Conservation (phyloP, 2,113 vertebrate species). For the Callopanchax toddi region DNA sequence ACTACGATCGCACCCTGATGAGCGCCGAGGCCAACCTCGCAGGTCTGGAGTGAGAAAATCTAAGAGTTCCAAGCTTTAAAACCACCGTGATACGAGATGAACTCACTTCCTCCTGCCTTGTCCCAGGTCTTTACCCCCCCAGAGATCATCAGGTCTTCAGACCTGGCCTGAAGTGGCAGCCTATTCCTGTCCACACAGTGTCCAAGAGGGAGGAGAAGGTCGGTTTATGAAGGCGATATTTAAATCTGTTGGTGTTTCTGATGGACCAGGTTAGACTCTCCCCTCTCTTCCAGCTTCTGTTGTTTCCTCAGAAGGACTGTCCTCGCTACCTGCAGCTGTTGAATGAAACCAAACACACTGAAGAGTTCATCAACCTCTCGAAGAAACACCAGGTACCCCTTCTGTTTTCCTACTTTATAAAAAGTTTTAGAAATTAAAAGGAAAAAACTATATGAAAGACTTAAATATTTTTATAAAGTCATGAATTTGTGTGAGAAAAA, state of each 20-base stretch:
- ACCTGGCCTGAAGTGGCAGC: slow-evolving; percentile 90
- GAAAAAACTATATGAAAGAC: no score
- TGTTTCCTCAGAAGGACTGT: slow-evolving; percentile 86
- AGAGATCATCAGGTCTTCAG: slow-evolving; percentile 82
- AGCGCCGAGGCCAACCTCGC: slow-evolving; percentile 94
- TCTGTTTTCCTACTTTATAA: no score
- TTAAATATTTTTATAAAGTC: no score
- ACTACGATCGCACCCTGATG: slow-evolving; percentile 95
- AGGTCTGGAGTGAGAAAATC: no score
- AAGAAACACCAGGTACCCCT: slow-evolving; percentile 77
- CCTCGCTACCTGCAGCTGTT: slow-evolving; percentile 88
- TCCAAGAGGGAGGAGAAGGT: slow-evolving; percentile 85
- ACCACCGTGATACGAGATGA: no score
- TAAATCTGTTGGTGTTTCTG: background rate
- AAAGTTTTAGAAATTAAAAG: no score
- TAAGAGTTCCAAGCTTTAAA: no score
- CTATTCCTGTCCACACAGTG: slow-evolving; percentile 94
- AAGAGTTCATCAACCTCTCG: slow-evolving; percentile 82
- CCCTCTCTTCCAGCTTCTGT: slow-evolving; percentile 94
- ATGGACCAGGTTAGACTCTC: no score
- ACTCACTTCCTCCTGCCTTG: background rate
- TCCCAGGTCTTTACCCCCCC: slow-evolving; percentile 87
- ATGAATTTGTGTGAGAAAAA: no score
- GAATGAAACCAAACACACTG: slow-evolving; percentile 85
- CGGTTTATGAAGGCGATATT: background rate